Percentiles rank a stretch among this genome's conserved stretches.
Evolutionary conservation across 2,797 vertebrate genomes (phyloP).

Genomic region (Acanthornis magna): DNA sequence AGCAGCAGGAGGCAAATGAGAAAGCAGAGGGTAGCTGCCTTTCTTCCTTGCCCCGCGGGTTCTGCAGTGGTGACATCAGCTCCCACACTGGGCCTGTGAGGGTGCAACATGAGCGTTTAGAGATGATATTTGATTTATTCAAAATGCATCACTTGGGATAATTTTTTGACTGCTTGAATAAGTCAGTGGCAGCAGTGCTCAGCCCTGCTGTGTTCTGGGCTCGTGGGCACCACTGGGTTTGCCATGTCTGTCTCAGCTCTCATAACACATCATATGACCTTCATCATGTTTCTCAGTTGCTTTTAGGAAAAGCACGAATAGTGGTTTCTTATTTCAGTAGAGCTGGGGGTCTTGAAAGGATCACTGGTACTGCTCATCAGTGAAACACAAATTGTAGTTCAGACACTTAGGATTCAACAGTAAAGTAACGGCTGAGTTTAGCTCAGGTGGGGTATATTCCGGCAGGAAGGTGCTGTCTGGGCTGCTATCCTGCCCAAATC

Average conservation of each 20-base stretch:
- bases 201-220: not conserved
- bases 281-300: not conserved
- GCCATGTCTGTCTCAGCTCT: rapidly evolving
- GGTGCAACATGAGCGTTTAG: not conserved
- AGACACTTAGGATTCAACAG: not conserved
- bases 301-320: not conserved
- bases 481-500: not conserved
- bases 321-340: not conserved
- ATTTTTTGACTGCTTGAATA: not conserved
- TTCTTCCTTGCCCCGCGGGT: not conserved
- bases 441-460: not conserved
- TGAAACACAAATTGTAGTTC: not conserved
- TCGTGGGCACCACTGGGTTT: rapidly evolving
- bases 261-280: not conserved
- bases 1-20: not conserved
- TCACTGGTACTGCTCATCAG: not conserved
- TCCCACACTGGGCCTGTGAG: not conserved
- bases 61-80: not conserved
- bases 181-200: not conserved
- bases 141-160: rapidly evolving
- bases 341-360: not conserved
- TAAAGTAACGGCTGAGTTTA: not conserved
- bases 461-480: not conserved
- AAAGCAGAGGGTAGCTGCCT: not conserved
- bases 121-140: not conserved